Conservation (phyloP, 1,140 invertebrate species). For the Cotesia glomerata region DNA sequence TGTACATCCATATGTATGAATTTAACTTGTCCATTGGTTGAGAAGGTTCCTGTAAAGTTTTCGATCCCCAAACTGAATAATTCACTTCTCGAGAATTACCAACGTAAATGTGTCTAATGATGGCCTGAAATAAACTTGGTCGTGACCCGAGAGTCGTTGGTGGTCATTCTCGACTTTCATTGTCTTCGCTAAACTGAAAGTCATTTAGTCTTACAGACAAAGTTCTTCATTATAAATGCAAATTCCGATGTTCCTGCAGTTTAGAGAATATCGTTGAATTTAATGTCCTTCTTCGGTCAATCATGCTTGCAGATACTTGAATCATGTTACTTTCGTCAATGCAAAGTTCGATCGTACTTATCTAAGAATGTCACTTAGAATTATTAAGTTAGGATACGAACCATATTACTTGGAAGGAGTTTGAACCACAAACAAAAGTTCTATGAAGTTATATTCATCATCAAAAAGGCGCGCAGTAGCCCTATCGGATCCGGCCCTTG, state of each 20-base stretch:
- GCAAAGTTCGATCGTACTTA: too few relatives aligned
- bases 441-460: too few relatives aligned
- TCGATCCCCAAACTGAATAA: constrained; percentile 9
- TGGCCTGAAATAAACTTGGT: constrained; percentile 17
- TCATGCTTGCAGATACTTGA: too few relatives aligned
- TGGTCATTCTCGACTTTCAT: constrained; percentile 1
- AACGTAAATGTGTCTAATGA: constrained; percentile 38
- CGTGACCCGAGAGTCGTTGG: constrained; percentile 17
- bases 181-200: neutral
- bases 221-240: constrained; percentile 9
- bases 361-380: too few relatives aligned
- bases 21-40: constrained; percentile 20
- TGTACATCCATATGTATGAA: constrained; percentile 30
- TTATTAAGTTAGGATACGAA: too few relatives aligned
- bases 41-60: constrained; percentile 31
- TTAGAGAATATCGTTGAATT: too few relatives aligned
- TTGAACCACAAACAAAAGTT: too few relatives aligned
- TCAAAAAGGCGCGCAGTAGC: too few relatives aligned
- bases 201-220: neutral
- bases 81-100: constrained; percentile 36
- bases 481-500: too few relatives aligned
- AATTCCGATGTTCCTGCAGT: neutral
- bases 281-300: too few relatives aligned
- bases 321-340: too few relatives aligned
- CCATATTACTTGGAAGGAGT: too few relatives aligned